Evolutionary conservation across 2,888 invertebrate species (phyloP).

Genomic region (Byasa hedistus): DNA sequence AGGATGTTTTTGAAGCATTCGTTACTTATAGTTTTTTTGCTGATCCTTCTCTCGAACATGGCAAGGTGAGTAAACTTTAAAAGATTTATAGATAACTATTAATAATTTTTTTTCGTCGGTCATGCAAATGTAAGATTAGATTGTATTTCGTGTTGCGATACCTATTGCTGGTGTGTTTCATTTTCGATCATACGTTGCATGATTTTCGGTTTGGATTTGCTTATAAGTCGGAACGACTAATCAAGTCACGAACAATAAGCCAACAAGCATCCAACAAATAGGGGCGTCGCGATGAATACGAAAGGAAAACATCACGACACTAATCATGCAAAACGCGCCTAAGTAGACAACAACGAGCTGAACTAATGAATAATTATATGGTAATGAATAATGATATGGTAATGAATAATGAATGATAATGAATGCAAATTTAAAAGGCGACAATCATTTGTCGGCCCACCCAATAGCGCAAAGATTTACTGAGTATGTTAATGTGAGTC

Average conservation of each 20-base stretch:
- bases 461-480: slow-evolving; percentile 63
- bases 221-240: slow-evolving; percentile 28
- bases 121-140: slow-evolving; percentile 6
- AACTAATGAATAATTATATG: slow-evolving; percentile 49
- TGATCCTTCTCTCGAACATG: slow-evolving; percentile 64
- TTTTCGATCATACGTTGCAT: slow-evolving; percentile 5
- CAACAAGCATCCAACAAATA: slow-evolving; percentile 41
- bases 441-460: slow-evolving; percentile 73
- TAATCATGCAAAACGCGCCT: slow-evolving; percentile 64
- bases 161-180: background rate
- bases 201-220: slow-evolving; percentile 35
- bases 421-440: slow-evolving; percentile 77
- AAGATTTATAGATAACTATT: slow-evolving; percentile 17
- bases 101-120: background rate
- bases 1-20: slow-evolving; percentile 67
- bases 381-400: slow-evolving; percentile 42
- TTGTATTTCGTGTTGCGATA: background rate
- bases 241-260: slow-evolving; percentile 44
- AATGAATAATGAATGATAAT: slow-evolving; percentile 58
- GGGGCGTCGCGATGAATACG: slow-evolving; percentile 53
- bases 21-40: slow-evolving; percentile 59
- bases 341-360: slow-evolving; percentile 52
- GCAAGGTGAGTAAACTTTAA: slow-evolving; percentile 60
- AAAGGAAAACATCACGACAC: slow-evolving; percentile 58
- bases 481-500: slow-evolving; percentile 60